A percentile compares a stretch with the other conserved stretches of the same genome.
phyloP scores from a whole-genome alignment of 2,888 invertebrate genomes.

The Drosophila villosipedis region DNA sequence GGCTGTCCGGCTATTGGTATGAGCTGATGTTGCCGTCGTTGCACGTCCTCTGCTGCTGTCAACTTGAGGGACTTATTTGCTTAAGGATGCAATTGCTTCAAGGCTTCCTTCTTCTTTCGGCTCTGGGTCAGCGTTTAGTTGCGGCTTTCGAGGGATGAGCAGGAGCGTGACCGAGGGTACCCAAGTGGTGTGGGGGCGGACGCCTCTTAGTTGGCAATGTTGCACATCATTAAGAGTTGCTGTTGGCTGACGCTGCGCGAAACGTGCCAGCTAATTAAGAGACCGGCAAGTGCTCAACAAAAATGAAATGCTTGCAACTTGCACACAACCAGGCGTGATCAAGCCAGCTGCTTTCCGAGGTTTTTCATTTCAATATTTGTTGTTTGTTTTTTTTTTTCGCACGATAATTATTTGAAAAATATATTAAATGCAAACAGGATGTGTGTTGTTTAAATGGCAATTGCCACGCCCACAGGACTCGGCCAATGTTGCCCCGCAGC shows the following conservation, averaged over 20 bases:
- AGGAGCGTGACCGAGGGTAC: background rate
- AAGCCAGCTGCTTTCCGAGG: background rate
- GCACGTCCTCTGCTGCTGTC: constrained; percentile 45
- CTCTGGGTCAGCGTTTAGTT: constrained; percentile 62
- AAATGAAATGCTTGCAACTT: constrained; percentile 9
- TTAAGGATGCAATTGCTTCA: constrained; percentile 53
- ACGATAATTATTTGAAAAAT: constrained; percentile 68
- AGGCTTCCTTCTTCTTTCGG: constrained; percentile 21
- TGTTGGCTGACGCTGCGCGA: constrained; percentile 23
- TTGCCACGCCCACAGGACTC: constrained; percentile 12
- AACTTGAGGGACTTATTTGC: constrained; percentile 65
- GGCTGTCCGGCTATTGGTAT: background rate
- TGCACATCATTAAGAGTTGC: constrained; percentile 61
- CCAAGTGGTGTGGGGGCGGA: background rate
- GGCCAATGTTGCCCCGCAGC: constrained; percentile 4
- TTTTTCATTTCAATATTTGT: constrained; percentile 1
- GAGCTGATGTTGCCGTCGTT: constrained; percentile 23
- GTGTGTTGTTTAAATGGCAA: constrained; percentile 30
- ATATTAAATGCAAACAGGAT: constrained; percentile 49
- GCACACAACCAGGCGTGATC: background rate
- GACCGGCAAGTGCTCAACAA: constrained; percentile 35
- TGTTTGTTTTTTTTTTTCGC: background rate
- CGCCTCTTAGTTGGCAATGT: constrained; percentile 39
- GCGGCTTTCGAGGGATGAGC: constrained; percentile 4
- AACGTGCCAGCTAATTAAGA: constrained; percentile 64